Base-by-base conservation (phyloP, 2,888 invertebrate genomes). In the Cheilosia grossa region DNA sequence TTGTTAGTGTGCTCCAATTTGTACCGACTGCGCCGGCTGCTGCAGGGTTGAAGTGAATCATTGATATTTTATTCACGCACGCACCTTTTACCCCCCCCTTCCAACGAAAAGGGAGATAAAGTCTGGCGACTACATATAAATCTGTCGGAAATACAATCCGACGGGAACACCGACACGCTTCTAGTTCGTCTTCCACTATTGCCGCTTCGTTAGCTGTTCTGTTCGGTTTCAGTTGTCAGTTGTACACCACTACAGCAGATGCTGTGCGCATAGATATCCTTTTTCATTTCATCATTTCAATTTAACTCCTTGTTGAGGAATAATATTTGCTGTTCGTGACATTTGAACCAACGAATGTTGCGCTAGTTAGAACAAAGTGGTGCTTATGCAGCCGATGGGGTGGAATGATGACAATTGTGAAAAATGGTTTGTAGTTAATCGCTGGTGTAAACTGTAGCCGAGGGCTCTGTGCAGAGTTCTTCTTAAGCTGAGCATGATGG, bases 291-390 rank as follows among this genome's bases (percentile, higher is more conserved):
- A 85, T 80, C 75, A 81, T 85, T 85, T 75, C 75, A 85, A 81
- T 81, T 85, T 85, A 80, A 70, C 74, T 81, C 74, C 80, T 74
- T 82, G 70, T 44, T 66, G 80, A 75, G 74, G 61, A 80, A 85
- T 75, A 85, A 85, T 80, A 85, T 85, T 85, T 85, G 81, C 83
- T 75, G 83, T 81, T 81, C 83, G 81, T 85, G 83, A 85, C 80
- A 69, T 75, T 54, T 33, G 49, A 47, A 37, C 51, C 56, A 53
- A 75, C 33, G 63, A 80, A 53, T 17, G 54, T 47, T 74, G 21
- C 19, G 17, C 19, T n/a, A 24, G 72, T 51, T 58, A 24, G 59
- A 64, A 77, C 69, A 64, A 56, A 69, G 51, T 40, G 47, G 37
- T 67, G 56, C 63, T 79, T 75, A 30, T 30, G 66, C 66, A 75